Evolutionary conservation across 1,140 invertebrate species (phyloP), one percentile per base, ranked within the genome.

Genomic region (Heterodera carotae): DNA sequence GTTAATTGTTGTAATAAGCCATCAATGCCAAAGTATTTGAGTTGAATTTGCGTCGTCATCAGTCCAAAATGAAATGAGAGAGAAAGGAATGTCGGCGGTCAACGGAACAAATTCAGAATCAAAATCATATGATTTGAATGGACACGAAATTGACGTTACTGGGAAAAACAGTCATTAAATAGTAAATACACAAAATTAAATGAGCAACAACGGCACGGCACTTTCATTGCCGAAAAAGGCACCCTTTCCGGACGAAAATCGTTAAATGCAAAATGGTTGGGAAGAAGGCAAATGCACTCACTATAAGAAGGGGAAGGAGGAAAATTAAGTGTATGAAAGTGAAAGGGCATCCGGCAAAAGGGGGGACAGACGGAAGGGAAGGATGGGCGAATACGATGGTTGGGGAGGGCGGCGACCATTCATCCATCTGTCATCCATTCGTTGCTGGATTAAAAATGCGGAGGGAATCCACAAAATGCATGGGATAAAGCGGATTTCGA

Each of bases 241-340:
- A 5, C 33, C 27, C 22, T 66, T 66, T 66, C 62, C 62, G 22
- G 22, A 66, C 8, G 62, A 34, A 62, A 66, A 66, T 66, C 62
- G 62, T 66, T 66, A 66, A 66, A 66, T 66, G 25, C 1, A 29
- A 34, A 66, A 53, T 53, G 48, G 48, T 53, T 53, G 12, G 48
- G 48, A 53, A 22, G 48, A 66, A 66, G 59, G 27, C 33, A 62
- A 31, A 62, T 6, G 60, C 60, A n/a, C n/a, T 43, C 39, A 53
- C 48, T 53, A 10, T 22, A 5, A 18, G 5, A 22, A 53, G 12
- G 12, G 27, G 62, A 34, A 29, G 5, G 62, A 34, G 7, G 22
- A 66, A 66, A 66, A 66, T 66, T 66, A 66, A 66, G 62, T 66
- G 62, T 34, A 66, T 66, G 62, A 10, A 27, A 31, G 62, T 66